Evolutionary conservation across 2,888 invertebrate genomes (phyloP), one percentile per base, ranked within the genome.

Genomic region (Stramonita haemastoma): DNA sequence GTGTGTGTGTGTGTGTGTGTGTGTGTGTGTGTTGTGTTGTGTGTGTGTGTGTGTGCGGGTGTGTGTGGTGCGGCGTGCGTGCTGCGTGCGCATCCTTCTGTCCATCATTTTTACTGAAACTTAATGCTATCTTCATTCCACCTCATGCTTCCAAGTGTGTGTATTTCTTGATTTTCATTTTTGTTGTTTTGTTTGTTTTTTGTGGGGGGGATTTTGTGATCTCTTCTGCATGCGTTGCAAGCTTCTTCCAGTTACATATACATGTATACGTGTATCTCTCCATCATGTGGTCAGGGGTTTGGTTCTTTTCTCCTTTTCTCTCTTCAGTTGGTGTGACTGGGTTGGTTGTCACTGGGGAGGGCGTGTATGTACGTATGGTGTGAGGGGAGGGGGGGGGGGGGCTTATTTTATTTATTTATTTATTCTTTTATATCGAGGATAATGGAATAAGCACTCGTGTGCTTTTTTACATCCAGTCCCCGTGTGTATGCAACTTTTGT

Each of bases 301-400:
- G 46, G 77, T 32, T 77, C 77, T 32, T 77, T 32, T 26, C 4
- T 15, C 22, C 1, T 60, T 60, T 60, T 60, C 13, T 60, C 60
- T 13, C 46, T 60, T 60, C 60, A 19, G 77, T 77, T n/a, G n/a
- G n/a, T 77, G 22, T 22, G 77, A n/a, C 1, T 77, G 32, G 15
- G 1, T 29, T 29, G 22, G 15, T n/a, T 32, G 13, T 22, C n/a
- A n/a, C 26, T 77, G 13, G 4, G 13, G n/a, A 4, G 15, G 8
- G 36, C 17, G 15, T 84, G 36, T 84, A 34, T 84, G 84, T 84
- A 34, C 17, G 84, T 84, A 34, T 36, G 84, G 84, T 84, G 84
- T 84, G 84, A 4, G 36, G 13, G 84, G 46, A 8, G 46, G 46
- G 46, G 84, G 46, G 46, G 46, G 46, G 46, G 46, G 56, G 13